Evolutionary conservation across 2,888 invertebrate species (phyloP), one percentile per base, ranked within the genome.

Genomic region (Coleophora deauratella): DNA sequence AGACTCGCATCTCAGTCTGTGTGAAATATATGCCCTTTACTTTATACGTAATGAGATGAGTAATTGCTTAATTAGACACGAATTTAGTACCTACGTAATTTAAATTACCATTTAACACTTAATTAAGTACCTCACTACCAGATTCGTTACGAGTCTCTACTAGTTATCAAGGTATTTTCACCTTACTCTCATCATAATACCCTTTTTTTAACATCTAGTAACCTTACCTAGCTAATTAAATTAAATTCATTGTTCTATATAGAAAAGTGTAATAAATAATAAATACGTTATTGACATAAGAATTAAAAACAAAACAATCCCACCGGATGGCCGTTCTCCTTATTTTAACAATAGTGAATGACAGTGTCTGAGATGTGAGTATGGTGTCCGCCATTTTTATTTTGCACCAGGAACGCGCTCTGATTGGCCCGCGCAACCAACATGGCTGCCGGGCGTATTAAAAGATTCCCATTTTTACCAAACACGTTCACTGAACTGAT

Each of bases 351-450:
- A 70, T 73, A 70, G 65, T 61, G 64, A 79, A 70, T 75, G 68
- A 65, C 63, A 59, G 58, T 56, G 55, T 47, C 55, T 57, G 53
- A 63, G 27, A 66, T 62, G 58, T n/a, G 6, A 21, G 21, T 21
- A 6, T 21, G 21, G 21, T 63, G 64, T 56, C 72, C 73, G 78
- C 84, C 85, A 82, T 84, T 55, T 77, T 76, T 66, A 53, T 59
- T 66, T 56, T 46, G 49, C 49, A 46, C 49, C 51, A 52, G 52
- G 57, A 57, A 50, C 61, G 67, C 54, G 54, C 52, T 60, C 61
- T 72, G 70, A 84, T 85, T 85, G 84, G 85, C 56, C 56, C 52
- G 49, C 50, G 43, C 49, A 45, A 50, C 68, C 3, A 82, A 82
- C 62, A 85, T 85, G 85, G 84, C 73, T 62, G 74, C 68, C 68